These are phyloP conservation scores for Streblospio benedicti DNA, from an alignment of 1,140 invertebrate genomes.

Conservation along the genomic window DNA sequence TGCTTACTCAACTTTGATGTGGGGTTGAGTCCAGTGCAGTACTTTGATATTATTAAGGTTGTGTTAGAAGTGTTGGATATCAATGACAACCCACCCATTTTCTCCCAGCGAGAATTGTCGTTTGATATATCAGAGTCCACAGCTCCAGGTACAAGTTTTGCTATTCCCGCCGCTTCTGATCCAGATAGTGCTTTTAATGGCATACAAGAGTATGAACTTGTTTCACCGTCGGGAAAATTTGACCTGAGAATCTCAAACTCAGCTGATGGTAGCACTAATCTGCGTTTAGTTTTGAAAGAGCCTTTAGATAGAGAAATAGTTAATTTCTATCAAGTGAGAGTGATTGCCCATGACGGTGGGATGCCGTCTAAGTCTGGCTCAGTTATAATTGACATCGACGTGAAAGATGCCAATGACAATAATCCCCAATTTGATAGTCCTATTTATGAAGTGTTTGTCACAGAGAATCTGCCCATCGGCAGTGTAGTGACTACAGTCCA, in stretches of 20 bases:
- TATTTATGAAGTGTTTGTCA: constrained; percentile 56
- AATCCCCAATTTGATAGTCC: constrained; percentile 43
- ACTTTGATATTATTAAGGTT: constrained; percentile 32
- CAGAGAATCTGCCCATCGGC: constrained; percentile 78
- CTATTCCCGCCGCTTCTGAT: constrained; percentile 12
- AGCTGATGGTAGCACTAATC: constrained; percentile 10
- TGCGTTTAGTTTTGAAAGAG: constrained; percentile 7
- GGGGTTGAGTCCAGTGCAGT: constrained; percentile 9
- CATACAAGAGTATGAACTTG: constrained; percentile 8
- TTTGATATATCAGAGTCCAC: constrained; percentile 45
- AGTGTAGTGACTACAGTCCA: constrained; percentile 70
- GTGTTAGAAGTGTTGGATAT: constrained; percentile 56
- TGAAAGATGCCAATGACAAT: constrained; percentile 38
- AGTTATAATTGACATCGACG: constrained; percentile 3
- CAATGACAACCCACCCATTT: constrained; percentile 86
- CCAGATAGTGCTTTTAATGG: constrained; percentile 5
- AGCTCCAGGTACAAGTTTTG: constrained; percentile 55
- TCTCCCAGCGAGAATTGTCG: constrained; percentile 42
- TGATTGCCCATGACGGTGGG: constrained; percentile 16
- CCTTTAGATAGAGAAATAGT: constrained; percentile 12
- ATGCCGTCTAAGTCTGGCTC: constrained; percentile 2
- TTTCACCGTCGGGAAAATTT: constrained; percentile 8
- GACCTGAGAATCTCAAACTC: constrained; percentile 8
- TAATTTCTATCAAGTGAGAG: constrained; percentile 7
- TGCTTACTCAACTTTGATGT: constrained; percentile 12